Conservation (phyloP, 2,888 invertebrate species). For the Eupithecia centaureata region DNA sequence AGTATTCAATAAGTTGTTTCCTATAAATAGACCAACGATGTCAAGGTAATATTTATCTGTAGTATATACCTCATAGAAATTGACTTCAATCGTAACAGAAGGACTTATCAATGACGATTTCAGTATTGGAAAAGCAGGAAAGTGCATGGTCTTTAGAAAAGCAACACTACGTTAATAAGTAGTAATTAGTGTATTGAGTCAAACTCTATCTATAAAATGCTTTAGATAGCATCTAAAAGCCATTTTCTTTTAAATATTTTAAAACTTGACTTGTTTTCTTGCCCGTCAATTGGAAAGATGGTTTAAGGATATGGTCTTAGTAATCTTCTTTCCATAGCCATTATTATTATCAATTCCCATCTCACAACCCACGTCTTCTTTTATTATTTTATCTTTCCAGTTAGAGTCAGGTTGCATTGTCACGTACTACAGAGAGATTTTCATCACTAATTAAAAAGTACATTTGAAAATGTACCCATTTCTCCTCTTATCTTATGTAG, state of each 20-base stretch:
- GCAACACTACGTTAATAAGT: too few species aligned
- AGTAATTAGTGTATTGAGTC: too few species aligned
- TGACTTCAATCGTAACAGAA: neutral
- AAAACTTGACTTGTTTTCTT: neutral
- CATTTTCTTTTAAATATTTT: neutral
- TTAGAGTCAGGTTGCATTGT: neutral
- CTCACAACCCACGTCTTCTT: neutral
- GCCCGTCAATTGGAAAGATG: neutral
- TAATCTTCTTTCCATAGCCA: neutral
- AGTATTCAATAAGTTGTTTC: too few species aligned
- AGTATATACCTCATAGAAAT: neutral
- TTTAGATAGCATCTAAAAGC: neutral
- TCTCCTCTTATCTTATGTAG: neutral
- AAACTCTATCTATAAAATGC: too few species aligned
- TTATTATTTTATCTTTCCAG: neutral
- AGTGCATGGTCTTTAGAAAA: neutral
- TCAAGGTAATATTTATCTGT: neutral
- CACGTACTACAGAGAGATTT: neutral
- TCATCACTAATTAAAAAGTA: neutral
- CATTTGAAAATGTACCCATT: neutral
- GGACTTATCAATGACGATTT: neutral
- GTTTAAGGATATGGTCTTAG: neutral
- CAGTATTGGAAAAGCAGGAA: neutral
- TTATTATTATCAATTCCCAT: slow-evolving; percentile 2
- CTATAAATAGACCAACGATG: too few species aligned